Evolutionary conservation across 2,113 vertebrate species (phyloP), one percentile per base, ranked within the genome.

Genomic region (Marmota flaviventris): DNA sequence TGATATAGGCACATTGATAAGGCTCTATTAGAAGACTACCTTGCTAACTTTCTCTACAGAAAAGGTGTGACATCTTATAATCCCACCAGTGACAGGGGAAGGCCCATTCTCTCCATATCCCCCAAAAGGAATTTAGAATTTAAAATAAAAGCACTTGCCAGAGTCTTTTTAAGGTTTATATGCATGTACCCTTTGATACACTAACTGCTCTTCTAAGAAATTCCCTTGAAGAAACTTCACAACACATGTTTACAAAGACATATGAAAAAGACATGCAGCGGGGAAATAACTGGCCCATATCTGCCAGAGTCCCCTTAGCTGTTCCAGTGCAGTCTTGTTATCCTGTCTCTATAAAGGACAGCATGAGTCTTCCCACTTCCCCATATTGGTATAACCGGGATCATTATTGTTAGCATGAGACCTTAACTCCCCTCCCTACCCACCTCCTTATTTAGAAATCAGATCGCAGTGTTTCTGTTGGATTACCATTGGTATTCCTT

Each of bases 321-420:
- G 13, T 53, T 69, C 27, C 37, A 10, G 4, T 16, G 51, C 56
- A 7, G 7, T 63, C 91, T 51, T 13, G 10, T 11, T 34, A 29
- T 42, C 61, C 22, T 4, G 4, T 72, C 48, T 39, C 37, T 16
- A 1, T 10, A 48, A 16, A 81, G n/a, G 48, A 24, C 29, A 45
- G 51, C 84, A 20, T 24, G 17, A 39, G 69, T 32, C 37, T 72
- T 22, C 70, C 72, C 70, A 10, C 17, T 17, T 20, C 39, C 39
- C 5, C 4, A 0, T n/a, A 1, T n/a, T 25, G 24, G 14, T 17
- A 12, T 42, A 8, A 45, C 16, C 5, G 17, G 16, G 34, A 32
- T 51, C 42, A 11, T 39, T 16, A 22, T 37, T 2, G 67, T 16
- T 48, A 10, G 2, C 0, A 29, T 2, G 22, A 42, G 32, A 13